Conservation (phyloP, 2,797 vertebrate species). For the Masticophis lateralis region DNA sequence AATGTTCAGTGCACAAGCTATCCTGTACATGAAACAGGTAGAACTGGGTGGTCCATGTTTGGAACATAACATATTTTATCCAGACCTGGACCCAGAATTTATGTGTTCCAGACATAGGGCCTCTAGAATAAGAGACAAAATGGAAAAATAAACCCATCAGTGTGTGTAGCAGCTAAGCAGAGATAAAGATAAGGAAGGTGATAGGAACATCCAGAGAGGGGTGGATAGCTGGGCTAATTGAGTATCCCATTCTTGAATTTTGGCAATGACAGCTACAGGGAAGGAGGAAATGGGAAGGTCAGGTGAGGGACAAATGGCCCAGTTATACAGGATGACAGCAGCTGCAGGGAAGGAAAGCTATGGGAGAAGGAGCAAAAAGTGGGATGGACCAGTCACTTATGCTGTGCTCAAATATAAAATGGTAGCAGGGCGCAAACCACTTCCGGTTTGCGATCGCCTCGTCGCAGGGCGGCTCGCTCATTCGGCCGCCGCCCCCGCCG, state of each 20-base stretch:
- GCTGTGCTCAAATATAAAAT: not conserved
- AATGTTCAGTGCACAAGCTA: not conserved
- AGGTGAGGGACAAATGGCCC: not conserved
- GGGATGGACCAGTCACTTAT: not conserved
- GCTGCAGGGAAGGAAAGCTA: not conserved
- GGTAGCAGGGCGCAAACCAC: too few species aligned
- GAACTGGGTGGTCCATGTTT: not conserved
- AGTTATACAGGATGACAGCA: not conserved
- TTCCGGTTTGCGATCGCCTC: too few species aligned
- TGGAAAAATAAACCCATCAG: not conserved
- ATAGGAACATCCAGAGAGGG: not conserved
- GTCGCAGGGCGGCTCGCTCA: too few species aligned
- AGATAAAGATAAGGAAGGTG: not conserved
- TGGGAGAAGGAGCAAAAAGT: not conserved
- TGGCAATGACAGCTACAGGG: not conserved
- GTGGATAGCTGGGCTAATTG: not conserved
- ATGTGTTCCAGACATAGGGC: not conserved
- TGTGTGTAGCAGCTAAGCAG: not conserved
- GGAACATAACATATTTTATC: not conserved
- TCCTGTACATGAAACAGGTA: not conserved
- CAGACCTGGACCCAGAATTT: not conserved
- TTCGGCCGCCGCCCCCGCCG: too few species aligned
- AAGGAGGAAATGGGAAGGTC: not conserved
- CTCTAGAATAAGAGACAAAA: not conserved
- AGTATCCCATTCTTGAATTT: not conserved